Evolutionary conservation across 35 echinoderm and acorn worm genomes (phyloP).

Genomic region (Hemicentrotus pulcherrimus): DNA sequence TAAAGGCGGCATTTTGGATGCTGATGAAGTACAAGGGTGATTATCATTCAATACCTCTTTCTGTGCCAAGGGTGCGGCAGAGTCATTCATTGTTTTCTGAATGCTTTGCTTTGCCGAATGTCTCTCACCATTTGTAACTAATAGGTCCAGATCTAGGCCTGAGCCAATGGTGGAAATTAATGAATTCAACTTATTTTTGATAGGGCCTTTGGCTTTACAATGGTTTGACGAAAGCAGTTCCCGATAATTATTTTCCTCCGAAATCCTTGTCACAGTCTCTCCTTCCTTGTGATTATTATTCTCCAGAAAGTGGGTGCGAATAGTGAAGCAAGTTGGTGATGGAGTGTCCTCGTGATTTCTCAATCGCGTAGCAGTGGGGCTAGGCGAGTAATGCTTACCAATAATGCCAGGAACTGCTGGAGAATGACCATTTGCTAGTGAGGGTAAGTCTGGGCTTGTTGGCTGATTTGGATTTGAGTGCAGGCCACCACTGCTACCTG

Average conservation of each 20-base stretch:
- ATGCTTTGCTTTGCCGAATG: neutral
- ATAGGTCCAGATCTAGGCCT: neutral
- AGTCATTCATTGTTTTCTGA: slow-evolving; percentile 32
- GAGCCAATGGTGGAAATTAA: slow-evolving; percentile 41
- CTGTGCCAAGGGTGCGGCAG: slow-evolving; percentile 31
- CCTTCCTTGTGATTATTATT: slow-evolving; percentile 36
- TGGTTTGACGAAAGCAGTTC: neutral
- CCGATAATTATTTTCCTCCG: neutral
- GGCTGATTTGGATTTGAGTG: slow-evolving; percentile 66
- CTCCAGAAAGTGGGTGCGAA: slow-evolving; percentile 21
- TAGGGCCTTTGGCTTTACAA: neutral
- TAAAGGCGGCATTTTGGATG: slow-evolving; percentile 55
- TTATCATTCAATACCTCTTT: slow-evolving; percentile 32
- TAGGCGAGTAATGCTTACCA: neutral
- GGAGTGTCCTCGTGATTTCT: neutral
- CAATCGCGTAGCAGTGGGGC: neutral
- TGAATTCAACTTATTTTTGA: slow-evolving; percentile 40
- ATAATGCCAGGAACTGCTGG: neutral
- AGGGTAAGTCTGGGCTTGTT: slow-evolving; percentile 79
- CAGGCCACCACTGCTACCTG: slow-evolving; percentile 63
- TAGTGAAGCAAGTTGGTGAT: neutral
- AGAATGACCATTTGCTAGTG: slow-evolving; percentile 33
- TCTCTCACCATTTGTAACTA: slow-evolving; percentile 27
- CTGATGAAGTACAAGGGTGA: neutral
- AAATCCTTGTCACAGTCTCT: neutral